phyloP scores from a whole-genome alignment of 1,140 invertebrate species.

The Arctopsyche grandis region DNA sequence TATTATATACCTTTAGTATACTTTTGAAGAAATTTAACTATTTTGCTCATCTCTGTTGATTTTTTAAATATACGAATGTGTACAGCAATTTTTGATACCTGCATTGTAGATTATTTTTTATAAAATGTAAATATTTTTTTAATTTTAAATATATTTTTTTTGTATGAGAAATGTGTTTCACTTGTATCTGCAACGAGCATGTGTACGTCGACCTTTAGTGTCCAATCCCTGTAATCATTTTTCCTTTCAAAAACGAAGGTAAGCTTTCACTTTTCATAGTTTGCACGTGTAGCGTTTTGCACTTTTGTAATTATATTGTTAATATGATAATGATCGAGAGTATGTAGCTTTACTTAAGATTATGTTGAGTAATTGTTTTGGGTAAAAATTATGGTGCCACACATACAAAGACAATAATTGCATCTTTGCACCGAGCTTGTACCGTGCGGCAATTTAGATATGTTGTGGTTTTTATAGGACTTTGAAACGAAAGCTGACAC shows the following conservation, averaged over 20 bases:
- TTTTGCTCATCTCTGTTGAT: conserved; percentile 50
- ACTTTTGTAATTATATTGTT: conserved; percentile 11
- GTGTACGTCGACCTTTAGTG: conserved; percentile 15
- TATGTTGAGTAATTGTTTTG: not conserved
- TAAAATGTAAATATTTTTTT: conserved; percentile 52
- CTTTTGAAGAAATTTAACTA: not conserved
- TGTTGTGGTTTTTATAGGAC: conserved; percentile 46
- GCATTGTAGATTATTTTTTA: conserved; percentile 51
- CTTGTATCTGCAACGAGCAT: not conserved
- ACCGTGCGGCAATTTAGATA: not conserved
- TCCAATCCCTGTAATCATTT: not conserved
- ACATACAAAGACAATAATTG: not conserved
- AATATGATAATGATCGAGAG: not conserved
- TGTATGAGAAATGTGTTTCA: conserved; percentile 42
- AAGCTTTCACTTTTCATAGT: not conserved
- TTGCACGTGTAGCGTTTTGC: not conserved
- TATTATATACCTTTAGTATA: too few relatives aligned
- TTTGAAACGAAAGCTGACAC: conserved; percentile 40
- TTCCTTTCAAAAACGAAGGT: not conserved
- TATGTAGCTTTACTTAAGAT: not conserved
- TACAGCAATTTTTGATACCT: conserved; percentile 49
- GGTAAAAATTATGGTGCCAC: too few relatives aligned
- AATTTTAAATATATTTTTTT: conserved; percentile 49
- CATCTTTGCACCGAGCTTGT: not conserved
- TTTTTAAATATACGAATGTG: conserved; percentile 46